Evolutionary conservation across 2,888 invertebrate species (phyloP).

Genomic region (Ormyrus pomaceus): DNA sequence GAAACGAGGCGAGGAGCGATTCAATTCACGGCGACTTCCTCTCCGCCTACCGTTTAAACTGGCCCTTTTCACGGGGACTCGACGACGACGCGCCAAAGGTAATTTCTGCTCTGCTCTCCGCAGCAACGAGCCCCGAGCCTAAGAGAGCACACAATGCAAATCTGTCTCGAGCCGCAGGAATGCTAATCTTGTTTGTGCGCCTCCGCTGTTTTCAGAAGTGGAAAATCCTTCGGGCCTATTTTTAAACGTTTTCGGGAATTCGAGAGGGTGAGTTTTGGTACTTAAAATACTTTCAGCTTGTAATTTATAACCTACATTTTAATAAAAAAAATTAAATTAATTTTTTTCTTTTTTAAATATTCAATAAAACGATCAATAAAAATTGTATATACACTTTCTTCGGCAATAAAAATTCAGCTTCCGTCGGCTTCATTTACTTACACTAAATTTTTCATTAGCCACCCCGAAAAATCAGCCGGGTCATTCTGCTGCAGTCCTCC

Average conservation of each 20-base stretch:
- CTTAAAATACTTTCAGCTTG: too few species aligned
- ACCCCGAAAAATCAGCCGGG: too few species aligned
- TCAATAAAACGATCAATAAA: too few species aligned
- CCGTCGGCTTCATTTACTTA: too few species aligned
- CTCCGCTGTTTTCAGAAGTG: constrained; percentile 1
- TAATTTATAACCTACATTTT: too few species aligned
- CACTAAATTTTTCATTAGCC: too few species aligned
- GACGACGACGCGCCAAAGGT: constrained; percentile 37
- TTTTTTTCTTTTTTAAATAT: too few species aligned
- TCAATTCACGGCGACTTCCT: constrained; percentile 60
- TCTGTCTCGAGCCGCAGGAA: not conserved
- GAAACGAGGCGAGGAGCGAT: constrained; percentile 52
- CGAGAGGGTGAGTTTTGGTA: too few species aligned
- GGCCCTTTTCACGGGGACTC: constrained; percentile 20
- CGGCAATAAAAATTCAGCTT: too few species aligned
- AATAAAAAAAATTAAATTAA: too few species aligned
- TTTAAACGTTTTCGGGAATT: not conserved
- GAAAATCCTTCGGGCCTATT: not conserved
- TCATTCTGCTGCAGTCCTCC: too few species aligned
- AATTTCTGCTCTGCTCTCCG: constrained; percentile 50
- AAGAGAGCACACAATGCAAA: constrained; percentile 9
- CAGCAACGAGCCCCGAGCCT: not conserved
- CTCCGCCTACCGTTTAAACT: constrained; percentile 48
- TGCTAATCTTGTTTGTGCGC: constrained; percentile 38
- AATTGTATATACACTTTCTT: too few species aligned